Evolutionary conservation across 2,888 invertebrate species (phyloP), one percentile per base, ranked within the genome.

Genomic region (Nesidiocoris tenuis): DNA sequence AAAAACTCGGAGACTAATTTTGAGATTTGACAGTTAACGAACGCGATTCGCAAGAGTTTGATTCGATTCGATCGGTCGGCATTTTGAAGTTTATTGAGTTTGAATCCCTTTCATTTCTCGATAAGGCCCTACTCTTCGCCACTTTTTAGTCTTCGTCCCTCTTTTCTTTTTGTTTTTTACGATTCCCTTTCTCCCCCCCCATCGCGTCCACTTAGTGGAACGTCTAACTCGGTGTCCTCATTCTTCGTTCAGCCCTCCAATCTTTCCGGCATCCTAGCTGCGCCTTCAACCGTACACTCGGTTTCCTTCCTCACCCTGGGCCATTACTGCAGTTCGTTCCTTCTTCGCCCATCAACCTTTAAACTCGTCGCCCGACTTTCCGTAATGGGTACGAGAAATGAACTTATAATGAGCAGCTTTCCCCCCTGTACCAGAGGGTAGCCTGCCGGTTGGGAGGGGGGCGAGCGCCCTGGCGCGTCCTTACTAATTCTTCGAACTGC

Each of bases 321-420:
- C 39, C 39, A 39, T 39, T 39, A 39, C 39, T 39, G 12, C 39
- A 7, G 39, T 39, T 21, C 67, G 55, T 67, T 23, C 67, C 39
- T 55, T 67, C 39, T 55, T 56, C 19, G 54, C 55, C 56, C 54
- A 21, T 54, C 67, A 67, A 67, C 67, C 67, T 67, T 67, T 67
- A 67, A 67, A 56, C 56, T 56, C 17, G 67, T 55, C 54, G 17
- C 39, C 65, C 17, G 67, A 67, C 56, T 67, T 67, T 67, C 67
- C 21, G 67, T 67, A 67, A 67, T 67, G 67, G 67, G 67, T 16
- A 67, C 54, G 67, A 67, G 67, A 67, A 67, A 67, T 67, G 67
- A 67, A 67, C 67, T 67, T 67, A 67, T 67, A 67, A 67, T 67
- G 67, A 67, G 67, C 19, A 19, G 54, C 67, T 39, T 54, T 67